Percentiles rank a stretch among this genome's conserved stretches.
These are phyloP conservation scores for Polymixis flavicincta DNA, from an alignment of 2,888 invertebrate species.

Conservation along the genomic window DNA sequence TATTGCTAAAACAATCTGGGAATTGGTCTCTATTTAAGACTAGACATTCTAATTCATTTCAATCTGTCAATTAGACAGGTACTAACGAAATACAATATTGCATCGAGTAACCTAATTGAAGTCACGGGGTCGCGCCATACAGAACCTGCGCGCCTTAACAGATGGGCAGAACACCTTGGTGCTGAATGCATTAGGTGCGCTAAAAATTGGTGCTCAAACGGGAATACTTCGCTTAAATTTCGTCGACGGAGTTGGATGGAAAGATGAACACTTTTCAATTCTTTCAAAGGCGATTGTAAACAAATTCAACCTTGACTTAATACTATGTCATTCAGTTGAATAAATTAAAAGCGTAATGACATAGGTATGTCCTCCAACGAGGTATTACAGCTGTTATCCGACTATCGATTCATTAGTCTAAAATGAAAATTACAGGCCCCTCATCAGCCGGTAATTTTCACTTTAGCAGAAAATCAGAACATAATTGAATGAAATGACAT, in stretches of 20 bases:
- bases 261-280: not conserved
- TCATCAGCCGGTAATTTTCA: conserved; percentile 15
- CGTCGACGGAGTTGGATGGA: not conserved
- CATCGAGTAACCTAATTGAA: not conserved
- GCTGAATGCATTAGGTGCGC: too few species aligned
- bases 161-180: too few species aligned
- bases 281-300: not conserved
- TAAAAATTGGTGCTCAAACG: too few species aligned
- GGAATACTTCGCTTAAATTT: not conserved
- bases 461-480: conserved; percentile 6
- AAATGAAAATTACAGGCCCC: conserved; percentile 29
- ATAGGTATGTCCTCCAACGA: not conserved
- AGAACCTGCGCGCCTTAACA: not conserved
- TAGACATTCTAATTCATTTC: too few species aligned
- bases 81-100: not conserved
- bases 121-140: too few species aligned
- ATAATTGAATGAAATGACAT: conserved; percentile 4
- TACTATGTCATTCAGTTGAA: not conserved
- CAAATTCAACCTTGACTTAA: not conserved
- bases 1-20: not conserved
- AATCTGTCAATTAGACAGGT: too few species aligned
- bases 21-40: not conserved
- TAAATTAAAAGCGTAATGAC: conserved; percentile 12
- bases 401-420: not conserved
- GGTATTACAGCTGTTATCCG: not conserved